These are phyloP conservation scores for Enteromius radiatus DNA, from an alignment of 2,797 vertebrate species.

Conservation along the genomic window DNA sequence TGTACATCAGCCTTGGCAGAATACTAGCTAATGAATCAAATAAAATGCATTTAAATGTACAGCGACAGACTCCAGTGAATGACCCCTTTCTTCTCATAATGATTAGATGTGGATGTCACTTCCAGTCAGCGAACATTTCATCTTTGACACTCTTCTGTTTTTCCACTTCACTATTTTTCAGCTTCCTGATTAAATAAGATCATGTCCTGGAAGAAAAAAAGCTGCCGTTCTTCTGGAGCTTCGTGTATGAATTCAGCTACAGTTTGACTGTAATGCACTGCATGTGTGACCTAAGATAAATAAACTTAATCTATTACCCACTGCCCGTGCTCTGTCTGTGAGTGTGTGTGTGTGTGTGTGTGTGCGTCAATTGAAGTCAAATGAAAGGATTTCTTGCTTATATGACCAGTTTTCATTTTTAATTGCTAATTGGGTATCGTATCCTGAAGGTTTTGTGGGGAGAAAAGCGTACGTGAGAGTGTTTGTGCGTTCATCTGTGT, in stretches of 20 bases:
- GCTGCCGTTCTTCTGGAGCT: conserved; percentile 1
- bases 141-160: conserved; percentile 20
- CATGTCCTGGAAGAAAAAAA: neutral
- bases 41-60: conserved; percentile 1
- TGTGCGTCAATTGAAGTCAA: neutral
- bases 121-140: conserved; percentile 2
- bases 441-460: conserved; percentile 10
- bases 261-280: conserved; percentile 28
- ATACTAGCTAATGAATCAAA: conserved; percentile 16
- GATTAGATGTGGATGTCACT: conserved; percentile 15
- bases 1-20: neutral
- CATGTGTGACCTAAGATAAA: conserved; percentile 42
- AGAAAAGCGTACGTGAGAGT: neutral
- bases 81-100: conserved; percentile 17
- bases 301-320: conserved; percentile 45
- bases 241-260: conserved; percentile 1
- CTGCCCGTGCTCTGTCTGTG: neutral
- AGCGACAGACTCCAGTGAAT: conserved; percentile 8
- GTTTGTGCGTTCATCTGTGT: neutral
- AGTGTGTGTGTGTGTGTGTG: neutral
- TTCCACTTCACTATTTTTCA: conserved; percentile 48
- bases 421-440: conserved; percentile 38
- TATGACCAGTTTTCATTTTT: conserved; percentile 1
- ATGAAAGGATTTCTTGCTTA: conserved; percentile 10
- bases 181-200: conserved; percentile 66